Evolutionary conservation across 2,888 invertebrate genomes (phyloP).

Genomic region (Drosophila kuntzei): DNA sequence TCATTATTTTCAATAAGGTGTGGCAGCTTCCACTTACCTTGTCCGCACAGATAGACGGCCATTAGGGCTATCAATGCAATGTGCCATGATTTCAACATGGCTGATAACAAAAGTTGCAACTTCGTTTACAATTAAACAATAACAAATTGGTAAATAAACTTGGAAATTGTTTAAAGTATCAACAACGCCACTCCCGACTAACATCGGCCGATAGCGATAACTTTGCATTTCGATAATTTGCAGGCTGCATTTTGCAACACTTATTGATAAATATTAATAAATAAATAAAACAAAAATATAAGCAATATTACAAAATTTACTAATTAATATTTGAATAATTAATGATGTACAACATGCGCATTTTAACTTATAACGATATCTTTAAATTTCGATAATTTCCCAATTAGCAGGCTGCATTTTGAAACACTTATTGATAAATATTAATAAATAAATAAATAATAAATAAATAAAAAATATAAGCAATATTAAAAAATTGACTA

Average conservation of each 20-base stretch:
- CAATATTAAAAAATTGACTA: not conserved
- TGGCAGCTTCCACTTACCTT: constrained; percentile 74
- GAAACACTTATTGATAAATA: constrained; percentile 6
- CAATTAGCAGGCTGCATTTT: constrained; percentile 8
- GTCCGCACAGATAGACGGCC: constrained; percentile 74
- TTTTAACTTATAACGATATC: constrained; percentile 1
- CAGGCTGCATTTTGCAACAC: not conserved
- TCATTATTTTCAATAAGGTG: constrained; percentile 50
- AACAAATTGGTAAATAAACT: constrained; percentile 38
- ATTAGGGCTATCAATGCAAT: constrained; percentile 67
- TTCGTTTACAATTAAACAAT: constrained; percentile 9
- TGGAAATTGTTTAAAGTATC: constrained; percentile 39
- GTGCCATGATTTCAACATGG: constrained; percentile 78
- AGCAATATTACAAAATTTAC: not conserved
- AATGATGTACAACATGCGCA: not conserved
- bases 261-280: not conserved
- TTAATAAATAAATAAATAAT: not conserved
- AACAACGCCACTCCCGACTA: constrained; percentile 48
- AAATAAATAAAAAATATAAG: not conserved
- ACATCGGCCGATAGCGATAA: constrained; percentile 31
- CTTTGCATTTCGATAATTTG: constrained; percentile 26
- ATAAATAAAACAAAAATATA: not conserved
- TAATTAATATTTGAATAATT: not conserved
- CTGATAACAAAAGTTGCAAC: not conserved
- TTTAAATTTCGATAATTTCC: constrained; percentile 8